A percentile compares a stretch with the other conserved stretches of the same genome.
Evolutionary conservation across 1,140 invertebrate species (phyloP).

Genomic region (Bombus superbus): DNA sequence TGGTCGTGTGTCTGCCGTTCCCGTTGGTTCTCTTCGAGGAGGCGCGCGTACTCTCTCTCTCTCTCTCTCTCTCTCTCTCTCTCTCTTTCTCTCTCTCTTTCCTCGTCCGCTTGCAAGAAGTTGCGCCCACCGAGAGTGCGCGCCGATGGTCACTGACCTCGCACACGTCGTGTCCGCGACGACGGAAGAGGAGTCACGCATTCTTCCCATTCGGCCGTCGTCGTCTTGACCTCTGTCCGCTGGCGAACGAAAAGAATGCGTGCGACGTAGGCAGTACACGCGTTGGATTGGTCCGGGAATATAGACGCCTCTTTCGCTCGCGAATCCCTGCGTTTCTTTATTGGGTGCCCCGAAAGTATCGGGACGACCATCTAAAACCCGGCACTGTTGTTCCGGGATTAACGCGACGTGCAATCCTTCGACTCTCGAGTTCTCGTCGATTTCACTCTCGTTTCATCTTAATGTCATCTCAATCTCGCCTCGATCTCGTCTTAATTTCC

Average conservation of each 20-base stretch:
- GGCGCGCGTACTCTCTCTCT: conserved; percentile 9
- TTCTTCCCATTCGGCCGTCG: conserved; percentile 68
- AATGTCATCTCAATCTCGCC: not conserved
- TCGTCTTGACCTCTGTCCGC: conserved; percentile 57
- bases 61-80: not conserved
- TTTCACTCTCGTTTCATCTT: not conserved
- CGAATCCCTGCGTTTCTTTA: not conserved
- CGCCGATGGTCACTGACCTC: conserved; percentile 77
- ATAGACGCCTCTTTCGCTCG: not conserved
- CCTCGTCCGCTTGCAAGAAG: conserved; percentile 58
- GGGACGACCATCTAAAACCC: not conserved
- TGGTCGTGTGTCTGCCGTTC: conserved; percentile 33
- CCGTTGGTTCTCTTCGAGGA: conserved; percentile 35
- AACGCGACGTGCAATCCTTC: not conserved
- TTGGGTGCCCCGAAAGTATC: conserved; percentile 9
- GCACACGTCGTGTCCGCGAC: conserved; percentile 70
- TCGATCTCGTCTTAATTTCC: not conserved
- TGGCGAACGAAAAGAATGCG: conserved; percentile 50
- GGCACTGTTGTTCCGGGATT: not conserved
- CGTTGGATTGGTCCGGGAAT: conserved; percentile 45
- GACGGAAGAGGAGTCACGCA: conserved; percentile 69
- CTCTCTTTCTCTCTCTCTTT: not conserved
- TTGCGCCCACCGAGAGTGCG: conserved; percentile 60
- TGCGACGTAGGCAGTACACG: conserved; percentile 49
- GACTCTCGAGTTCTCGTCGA: not conserved